Evolutionary conservation across 2,888 invertebrate species (phyloP), one percentile per base, ranked within the genome.

Genomic region (Tridacna crocea): DNA sequence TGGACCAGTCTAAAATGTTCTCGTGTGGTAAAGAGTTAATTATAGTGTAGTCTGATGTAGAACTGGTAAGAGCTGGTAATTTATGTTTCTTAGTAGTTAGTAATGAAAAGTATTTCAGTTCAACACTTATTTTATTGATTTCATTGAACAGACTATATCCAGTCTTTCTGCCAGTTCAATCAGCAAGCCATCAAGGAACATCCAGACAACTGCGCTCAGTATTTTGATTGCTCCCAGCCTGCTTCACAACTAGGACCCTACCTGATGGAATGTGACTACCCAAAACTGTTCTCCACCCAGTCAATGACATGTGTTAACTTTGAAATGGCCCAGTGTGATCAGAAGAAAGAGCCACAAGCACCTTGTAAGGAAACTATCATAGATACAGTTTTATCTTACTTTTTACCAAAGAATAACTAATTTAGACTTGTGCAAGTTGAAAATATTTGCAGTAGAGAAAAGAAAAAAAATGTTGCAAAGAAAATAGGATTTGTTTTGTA

Each of bases 221-320:
- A 85, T 58, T 88, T 79, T 51, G 83, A 87, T 66, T 89, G 89
- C 66, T 82, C 88, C 15, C 61, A 83, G 36, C 85, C 85, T 4
- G 76, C 81, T 0, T 76, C 87, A 0, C 82, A 78, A 26, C 70
- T 81, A 27, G 84, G 87, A 60, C 84, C 83, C 22, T 89, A 80
- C 75, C 63, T 82, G 22, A 83, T 87, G 82, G 89, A 89, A 68
- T 89, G 89, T 79, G 76, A 75, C 0, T 89, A 89, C 68, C 89
- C 89, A 13, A 80, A 84, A 65, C 77, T 89, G 13, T 89, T 77
- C 77, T 87, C 87, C 1, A 12, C 79, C 0, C 73, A 70, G 0
- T 22, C n/a, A 19, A 19, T 51, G 24, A 11, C 48, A 0, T 85
- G 85, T 79, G 81, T 83, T 1, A n/a, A 75, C 15, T 85, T 81